Evolutionary conservation across 2,797 vertebrate genomes (phyloP).

Genomic region (Amazonetta brasiliensis): DNA sequence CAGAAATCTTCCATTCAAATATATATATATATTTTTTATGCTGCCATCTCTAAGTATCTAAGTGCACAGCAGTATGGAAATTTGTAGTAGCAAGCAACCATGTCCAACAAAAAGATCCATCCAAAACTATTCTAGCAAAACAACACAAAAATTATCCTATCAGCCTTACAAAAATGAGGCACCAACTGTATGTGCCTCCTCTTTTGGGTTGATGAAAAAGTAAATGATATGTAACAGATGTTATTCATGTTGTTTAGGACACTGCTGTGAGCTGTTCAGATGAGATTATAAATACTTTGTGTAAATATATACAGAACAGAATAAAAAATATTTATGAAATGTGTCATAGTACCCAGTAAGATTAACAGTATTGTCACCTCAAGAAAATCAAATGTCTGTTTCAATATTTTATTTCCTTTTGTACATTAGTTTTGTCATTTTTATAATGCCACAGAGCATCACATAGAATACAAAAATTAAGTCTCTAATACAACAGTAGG

Average conservation of each 20-base stretch:
- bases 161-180: background rate
- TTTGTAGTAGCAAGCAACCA: background rate
- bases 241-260: background rate
- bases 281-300: background rate
- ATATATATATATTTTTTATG: background rate
- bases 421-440: background rate
- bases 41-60: background rate
- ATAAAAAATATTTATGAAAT: slow-evolving; percentile 18
- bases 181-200: background rate
- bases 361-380: background rate
- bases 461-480: background rate
- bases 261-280: background rate
- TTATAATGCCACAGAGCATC: background rate
- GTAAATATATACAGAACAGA: background rate
- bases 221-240: background rate
- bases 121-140: background rate
- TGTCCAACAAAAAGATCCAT: background rate
- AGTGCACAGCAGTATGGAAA: background rate
- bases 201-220: background rate
- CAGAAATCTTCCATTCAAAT: background rate
- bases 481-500: background rate
- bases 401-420: background rate
- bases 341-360: background rate
- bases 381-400: background rate
- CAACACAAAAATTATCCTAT: background rate